Conservation (phyloP, 2,888 invertebrate genomes). For the Nyleta sp. region DNA sequence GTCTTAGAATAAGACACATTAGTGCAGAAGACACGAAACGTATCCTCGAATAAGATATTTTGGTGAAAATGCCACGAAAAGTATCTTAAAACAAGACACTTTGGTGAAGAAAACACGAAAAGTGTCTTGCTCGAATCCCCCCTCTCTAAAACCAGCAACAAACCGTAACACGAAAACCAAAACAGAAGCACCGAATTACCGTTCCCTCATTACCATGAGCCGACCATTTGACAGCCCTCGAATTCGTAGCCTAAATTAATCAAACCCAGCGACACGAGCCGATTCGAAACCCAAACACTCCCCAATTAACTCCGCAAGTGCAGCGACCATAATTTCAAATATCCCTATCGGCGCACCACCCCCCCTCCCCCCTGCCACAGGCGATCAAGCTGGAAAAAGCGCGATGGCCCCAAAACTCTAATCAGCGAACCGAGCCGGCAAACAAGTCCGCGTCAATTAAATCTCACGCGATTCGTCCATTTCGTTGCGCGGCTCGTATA, state of each 20-base stretch:
- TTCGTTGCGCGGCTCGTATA: constrained; percentile 65
- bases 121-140: too few relatives aligned
- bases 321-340: constrained; percentile 20
- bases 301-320: constrained; percentile 17
- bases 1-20: too few relatives aligned
- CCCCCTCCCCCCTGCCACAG: not conserved
- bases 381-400: not conserved
- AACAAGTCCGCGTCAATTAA: constrained; percentile 68
- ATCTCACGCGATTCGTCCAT: constrained; percentile 72
- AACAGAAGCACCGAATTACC: too few relatives aligned
- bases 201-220: too few relatives aligned
- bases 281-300: not conserved
- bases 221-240: not conserved
- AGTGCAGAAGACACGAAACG: too few relatives aligned
- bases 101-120: too few relatives aligned
- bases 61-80: too few relatives aligned
- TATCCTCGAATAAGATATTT: too few relatives aligned
- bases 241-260: constrained; percentile 1
- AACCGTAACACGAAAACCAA: too few relatives aligned
- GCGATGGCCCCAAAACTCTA: constrained; percentile 16
- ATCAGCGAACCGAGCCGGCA: constrained; percentile 24
- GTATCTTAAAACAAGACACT: too few relatives aligned
- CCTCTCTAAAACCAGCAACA: too few relatives aligned
- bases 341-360: not conserved
- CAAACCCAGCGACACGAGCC: not conserved